Base-by-base conservation (phyloP, 2,113 vertebrate genomes). In the Otocyon megalotis region DNA sequence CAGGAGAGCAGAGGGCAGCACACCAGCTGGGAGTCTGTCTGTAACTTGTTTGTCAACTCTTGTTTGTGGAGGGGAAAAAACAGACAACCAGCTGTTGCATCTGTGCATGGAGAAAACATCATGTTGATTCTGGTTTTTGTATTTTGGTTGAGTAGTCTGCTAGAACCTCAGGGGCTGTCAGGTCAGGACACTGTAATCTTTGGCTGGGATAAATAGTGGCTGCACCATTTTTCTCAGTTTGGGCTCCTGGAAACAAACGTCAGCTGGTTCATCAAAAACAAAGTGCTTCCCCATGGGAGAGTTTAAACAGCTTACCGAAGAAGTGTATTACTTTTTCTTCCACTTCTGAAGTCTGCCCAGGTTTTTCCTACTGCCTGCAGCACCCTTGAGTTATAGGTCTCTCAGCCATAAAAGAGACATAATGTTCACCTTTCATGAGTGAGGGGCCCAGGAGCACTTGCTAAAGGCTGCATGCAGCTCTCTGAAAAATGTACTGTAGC, bases 181-280 rank as follows among this genome's bases (percentile, higher is more conserved):
- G 88, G 86, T 48, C 83, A 69, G 96, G 92, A 80, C 26, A 19
- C 69, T 16, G 53, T 69, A n/a, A 74, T 95, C 96, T 91, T 96
- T 53, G 89, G 82, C 91, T 91, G 77, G 50, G 92, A 89, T 63
- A 84, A 96, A 54, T 2, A 58, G 86, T 10, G 35, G 9, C 88
- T 79, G 96, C 56, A 54, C 81, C 86, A 17, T 60, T 97, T 94
- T 86, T 54, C 92, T 93, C 93, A 26, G 76, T 72, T 26, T 85
- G 96, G 62, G 56, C 89, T 94, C 93, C 87, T 26, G 95, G 94
- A 97, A 76, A 93, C 32, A 30, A 71, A 82, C 3, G 32, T 97
- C 94, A 92, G 87, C 93, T 77, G 89, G 93, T 94, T 88, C 96
- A 90, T 96, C 92, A 88, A 60, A 88, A 94, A 37, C 93, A 20